Percentiles rank a stretch among this genome's conserved stretches.
Evolutionary conservation across 1,140 invertebrate genomes (phyloP).

Genomic region (Bombus picipes): DNA sequence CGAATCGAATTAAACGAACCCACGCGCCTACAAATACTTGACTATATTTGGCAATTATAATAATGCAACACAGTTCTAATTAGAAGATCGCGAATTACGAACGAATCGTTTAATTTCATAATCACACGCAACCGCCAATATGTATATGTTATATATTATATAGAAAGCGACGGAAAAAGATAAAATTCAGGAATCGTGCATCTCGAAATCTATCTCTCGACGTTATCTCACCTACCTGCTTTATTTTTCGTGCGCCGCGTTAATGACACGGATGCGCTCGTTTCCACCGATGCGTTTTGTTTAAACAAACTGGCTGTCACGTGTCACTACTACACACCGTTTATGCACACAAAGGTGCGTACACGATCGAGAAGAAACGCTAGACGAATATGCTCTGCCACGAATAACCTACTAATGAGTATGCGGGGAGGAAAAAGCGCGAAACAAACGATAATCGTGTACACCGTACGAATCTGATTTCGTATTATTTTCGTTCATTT

Average conservation of each 20-base stretch:
- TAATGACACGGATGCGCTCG: background rate
- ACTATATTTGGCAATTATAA: background rate
- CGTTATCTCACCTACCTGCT: background rate
- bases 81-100: background rate
- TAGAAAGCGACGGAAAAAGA: background rate
- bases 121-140: background rate
- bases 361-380: background rate
- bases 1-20: background rate
- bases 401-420: background rate
- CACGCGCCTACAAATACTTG: background rate
- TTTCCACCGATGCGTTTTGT: background rate
- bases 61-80: background rate
- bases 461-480: background rate
- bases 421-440: background rate
- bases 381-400: background rate
- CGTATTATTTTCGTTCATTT: background rate
- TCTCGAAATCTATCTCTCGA: background rate
- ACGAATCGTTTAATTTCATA: background rate
- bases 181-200: no score
- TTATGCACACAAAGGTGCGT: background rate
- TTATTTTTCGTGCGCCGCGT: background rate
- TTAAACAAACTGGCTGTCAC: constrained; percentile 18
- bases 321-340: background rate
- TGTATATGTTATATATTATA: background rate
- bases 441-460: background rate